These are phyloP conservation scores for Clarias fuscus DNA, from an alignment of 2,797 vertebrate genomes.

Conservation along the genomic window DNA sequence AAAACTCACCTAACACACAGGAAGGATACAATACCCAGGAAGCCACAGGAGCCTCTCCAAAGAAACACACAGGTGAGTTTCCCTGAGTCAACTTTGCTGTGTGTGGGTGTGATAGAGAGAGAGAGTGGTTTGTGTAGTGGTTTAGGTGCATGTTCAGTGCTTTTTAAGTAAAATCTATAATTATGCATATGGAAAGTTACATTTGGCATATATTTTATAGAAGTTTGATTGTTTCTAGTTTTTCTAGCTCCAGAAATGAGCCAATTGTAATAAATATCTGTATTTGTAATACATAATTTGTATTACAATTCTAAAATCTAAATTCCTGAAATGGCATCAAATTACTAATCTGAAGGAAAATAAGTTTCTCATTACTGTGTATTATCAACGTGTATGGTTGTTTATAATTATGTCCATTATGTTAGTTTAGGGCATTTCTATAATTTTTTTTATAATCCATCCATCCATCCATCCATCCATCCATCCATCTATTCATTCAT, in stretches of 20 bases:
- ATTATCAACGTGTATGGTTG: not conserved
- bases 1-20: slow-evolving; percentile 35
- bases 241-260: not conserved
- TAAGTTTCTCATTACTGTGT: not conserved
- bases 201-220: not conserved
- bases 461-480: not conserved
- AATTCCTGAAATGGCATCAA: not conserved
- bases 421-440: not conserved
- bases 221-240: not conserved
- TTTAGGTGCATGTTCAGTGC: slow-evolving; percentile 32
- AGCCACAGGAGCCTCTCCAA: slow-evolving; percentile 7
- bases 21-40: slow-evolving; percentile 20
- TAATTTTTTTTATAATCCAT: not conserved
- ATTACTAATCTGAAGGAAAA: not conserved
- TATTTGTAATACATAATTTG: no score
- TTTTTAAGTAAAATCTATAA: not conserved
- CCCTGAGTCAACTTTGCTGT: slow-evolving; percentile 1
- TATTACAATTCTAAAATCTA: no score
- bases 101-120: not conserved
- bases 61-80: slow-evolving; percentile 39
- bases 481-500: not conserved
- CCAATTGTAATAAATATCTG: not conserved
- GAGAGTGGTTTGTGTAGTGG: not conserved
- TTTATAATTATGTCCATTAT: not conserved
- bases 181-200: not conserved